A percentile compares a stretch with the other conserved stretches of the same genome.
These are phyloP conservation scores for Alectoris magna DNA, from an alignment of 2,797 vertebrate species.

Conservation along the genomic window DNA sequence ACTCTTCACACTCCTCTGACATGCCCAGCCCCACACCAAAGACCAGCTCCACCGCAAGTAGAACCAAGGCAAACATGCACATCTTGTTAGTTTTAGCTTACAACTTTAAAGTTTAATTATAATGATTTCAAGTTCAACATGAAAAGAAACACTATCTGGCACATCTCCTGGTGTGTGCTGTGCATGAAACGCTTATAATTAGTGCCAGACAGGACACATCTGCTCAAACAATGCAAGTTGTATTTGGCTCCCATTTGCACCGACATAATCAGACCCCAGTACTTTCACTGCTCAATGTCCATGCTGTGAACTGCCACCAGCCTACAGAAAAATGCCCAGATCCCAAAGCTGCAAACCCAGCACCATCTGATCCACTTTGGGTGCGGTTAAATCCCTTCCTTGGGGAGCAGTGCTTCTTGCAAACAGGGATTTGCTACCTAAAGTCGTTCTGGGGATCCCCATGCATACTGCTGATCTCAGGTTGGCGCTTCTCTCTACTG, in stretches of 20 bases:
- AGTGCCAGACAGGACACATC: slow-evolving; percentile 59
- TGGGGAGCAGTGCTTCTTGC: not conserved
- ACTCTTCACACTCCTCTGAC: not conserved
- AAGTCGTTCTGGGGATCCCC: not conserved
- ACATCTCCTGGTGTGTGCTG: slow-evolving; percentile 38
- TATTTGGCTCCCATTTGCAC: not conserved
- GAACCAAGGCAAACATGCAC: not conserved
- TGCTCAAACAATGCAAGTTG: not conserved
- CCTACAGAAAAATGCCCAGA: not conserved
- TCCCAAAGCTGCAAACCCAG: not conserved
- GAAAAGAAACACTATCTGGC: slow-evolving; percentile 55
- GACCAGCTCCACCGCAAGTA: fast-evolving
- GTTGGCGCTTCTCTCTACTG: not conserved
- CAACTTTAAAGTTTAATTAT: slow-evolving; percentile 62
- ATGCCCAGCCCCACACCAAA: not conserved
- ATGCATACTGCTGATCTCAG: fast-evolving
- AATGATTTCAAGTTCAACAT: slow-evolving; percentile 23
- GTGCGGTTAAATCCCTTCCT: not conserved
- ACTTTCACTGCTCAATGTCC: not conserved
- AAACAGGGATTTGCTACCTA: fast-evolving
- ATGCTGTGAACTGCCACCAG: not conserved
- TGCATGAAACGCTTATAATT: slow-evolving; percentile 9
- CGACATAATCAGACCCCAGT: not conserved
- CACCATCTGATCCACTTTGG: not conserved
- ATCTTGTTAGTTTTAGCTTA: slow-evolving; percentile 22